Base-by-base conservation (phyloP, 2,888 invertebrate genomes). In the Chydorus sphaericus region DNA sequence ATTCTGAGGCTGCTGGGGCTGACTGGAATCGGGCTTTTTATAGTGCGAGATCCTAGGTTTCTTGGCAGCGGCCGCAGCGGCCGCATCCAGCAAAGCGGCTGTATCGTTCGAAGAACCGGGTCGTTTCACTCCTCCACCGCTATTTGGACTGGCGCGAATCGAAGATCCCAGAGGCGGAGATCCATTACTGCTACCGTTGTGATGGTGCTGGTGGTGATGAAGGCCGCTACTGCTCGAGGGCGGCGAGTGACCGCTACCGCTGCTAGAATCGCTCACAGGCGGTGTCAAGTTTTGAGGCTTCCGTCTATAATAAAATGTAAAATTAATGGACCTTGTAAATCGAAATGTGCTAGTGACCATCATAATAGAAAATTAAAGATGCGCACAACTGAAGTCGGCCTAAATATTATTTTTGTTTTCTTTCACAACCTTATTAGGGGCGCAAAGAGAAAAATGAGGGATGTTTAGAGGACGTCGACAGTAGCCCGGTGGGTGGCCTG, bases 241-340 rank as follows among this genome's bases (percentile, higher is more conserved):
- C 39, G 89, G 83, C 59, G 88, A 87, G 66, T 85, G 85, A 44
- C 87, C 85, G 63, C 82, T 81, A 48, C 80, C 79, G 10, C 65
- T 82, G 62, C 82, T 79, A 58, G 79, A 79, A 67, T 89, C 89
- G 65, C 86, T 85, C 61, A 86, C 80, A 37, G 90, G 89, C 59
- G 90, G 89, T 59, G 89, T 90, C 66, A 90, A 75, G 73, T 89
- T 90, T 75, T 88, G 86, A 66, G 89, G 89, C 76, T 89, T 90
- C 69, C 86, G 83, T 70, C 86, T 83, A 70, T 26, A 68, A 66
- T 60, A 50, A 30, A 8, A 30, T 3, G 30, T 30, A 26, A 51
- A 51, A 18, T 4, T 3, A 4, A 48, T 26, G 11, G 26, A 48
- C 36, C n/a, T 33, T n/a, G n/a, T n/a, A n/a, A n/a, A n/a, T n/a